A percentile compares a stretch with the other conserved stretches of the same genome.
phyloP scores from a whole-genome alignment of 2,888 invertebrate genomes.

The Chirona hameri region DNA sequence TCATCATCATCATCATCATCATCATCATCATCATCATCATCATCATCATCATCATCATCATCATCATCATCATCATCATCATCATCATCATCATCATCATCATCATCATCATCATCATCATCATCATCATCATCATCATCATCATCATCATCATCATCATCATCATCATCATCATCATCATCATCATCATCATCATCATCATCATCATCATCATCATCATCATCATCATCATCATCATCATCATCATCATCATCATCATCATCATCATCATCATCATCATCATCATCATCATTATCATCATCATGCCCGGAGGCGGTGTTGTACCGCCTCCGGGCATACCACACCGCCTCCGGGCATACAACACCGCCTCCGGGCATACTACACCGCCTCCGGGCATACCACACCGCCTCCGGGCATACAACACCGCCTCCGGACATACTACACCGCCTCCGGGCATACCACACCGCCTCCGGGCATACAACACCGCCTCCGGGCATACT shows the following conservation, averaged over 20 bases:
- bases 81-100: conserved; percentile 22
- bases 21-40: conserved; percentile 22
- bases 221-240: conserved; percentile 22
- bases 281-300: conserved; percentile 22
- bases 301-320: no score
- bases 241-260: conserved; percentile 22
- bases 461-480: no score
- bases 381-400: no score
- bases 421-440: no score
- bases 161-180: conserved; percentile 22
- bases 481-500: no score
- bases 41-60: conserved; percentile 22
- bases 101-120: conserved; percentile 22
- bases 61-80: conserved; percentile 22
- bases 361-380: no score
- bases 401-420: no score
- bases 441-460: no score
- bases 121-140: conserved; percentile 22
- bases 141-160: conserved; percentile 22
- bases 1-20: conserved; percentile 22
- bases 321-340: no score
- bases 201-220: conserved; percentile 22
- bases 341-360: no score
- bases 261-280: conserved; percentile 22
- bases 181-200: conserved; percentile 22